Conservation (phyloP, 2,888 invertebrate species). For the Agrotis exclamationis region DNA sequence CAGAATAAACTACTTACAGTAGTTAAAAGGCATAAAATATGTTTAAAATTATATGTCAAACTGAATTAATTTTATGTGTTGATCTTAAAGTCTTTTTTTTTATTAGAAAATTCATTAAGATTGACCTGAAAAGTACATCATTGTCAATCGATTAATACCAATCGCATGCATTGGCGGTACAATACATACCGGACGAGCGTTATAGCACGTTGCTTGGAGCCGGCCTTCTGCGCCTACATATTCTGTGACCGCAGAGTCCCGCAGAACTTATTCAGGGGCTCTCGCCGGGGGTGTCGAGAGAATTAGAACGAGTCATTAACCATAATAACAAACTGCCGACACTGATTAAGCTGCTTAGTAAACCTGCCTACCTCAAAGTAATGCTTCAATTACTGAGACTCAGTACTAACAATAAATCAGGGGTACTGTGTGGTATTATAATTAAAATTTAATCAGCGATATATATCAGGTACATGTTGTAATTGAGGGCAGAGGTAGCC, state of each 20-base stretch:
- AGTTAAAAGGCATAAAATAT: too few relatives aligned
- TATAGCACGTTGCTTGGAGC: neutral
- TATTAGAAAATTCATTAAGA: too few relatives aligned
- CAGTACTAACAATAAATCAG: conserved; percentile 59
- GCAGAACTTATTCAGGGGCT: conserved; percentile 60
- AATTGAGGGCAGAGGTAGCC: conserved; percentile 6
- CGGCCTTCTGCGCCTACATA: conserved; percentile 7
- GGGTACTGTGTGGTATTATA: conserved; percentile 42
- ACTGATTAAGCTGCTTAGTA: conserved; percentile 76
- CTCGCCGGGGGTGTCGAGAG: conserved; percentile 58
- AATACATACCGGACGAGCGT: too few relatives aligned
- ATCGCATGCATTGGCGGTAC: too few relatives aligned
- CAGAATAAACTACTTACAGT: too few relatives aligned
- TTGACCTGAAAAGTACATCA: too few relatives aligned
- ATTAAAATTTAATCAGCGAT: conserved; percentile 61
- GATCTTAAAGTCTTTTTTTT: too few relatives aligned
- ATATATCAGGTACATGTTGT: conserved; percentile 33
- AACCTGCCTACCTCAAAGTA: conserved; percentile 71
- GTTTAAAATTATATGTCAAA: too few relatives aligned
- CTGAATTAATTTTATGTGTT: too few relatives aligned
- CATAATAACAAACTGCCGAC: conserved; percentile 74
- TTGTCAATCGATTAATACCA: too few relatives aligned
- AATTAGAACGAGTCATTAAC: conserved; percentile 75
- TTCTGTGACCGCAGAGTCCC: conserved; percentile 13
- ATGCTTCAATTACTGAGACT: conserved; percentile 62